Percentiles rank a stretch among this genome's conserved stretches.
Conservation (phyloP, 2,888 invertebrate species). For the Penaeus monodon region DNA sequence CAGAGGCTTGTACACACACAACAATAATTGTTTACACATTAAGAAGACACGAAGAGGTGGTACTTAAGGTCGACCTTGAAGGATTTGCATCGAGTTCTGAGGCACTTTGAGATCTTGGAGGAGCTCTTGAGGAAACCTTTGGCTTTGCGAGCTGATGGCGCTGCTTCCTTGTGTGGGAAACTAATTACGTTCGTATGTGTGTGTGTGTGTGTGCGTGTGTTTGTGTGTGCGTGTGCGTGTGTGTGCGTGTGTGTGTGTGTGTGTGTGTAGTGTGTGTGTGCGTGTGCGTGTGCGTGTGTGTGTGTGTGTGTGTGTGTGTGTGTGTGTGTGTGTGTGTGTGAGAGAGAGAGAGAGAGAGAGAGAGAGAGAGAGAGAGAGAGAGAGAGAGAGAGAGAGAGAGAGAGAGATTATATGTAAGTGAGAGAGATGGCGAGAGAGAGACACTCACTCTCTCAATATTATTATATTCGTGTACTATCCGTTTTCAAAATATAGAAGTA, state of each 20-base stretch:
- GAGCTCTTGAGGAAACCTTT: too few species aligned
- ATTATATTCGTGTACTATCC: too few species aligned
- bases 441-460: not conserved
- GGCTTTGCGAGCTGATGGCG: too few species aligned
- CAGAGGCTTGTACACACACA: too few species aligned
- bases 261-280: too few species aligned
- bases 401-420: not conserved
- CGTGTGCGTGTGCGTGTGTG: too few species aligned
- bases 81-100: too few species aligned
- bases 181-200: not conserved
- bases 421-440: not conserved
- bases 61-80: too few species aligned
- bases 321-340: not conserved
- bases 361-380: conserved; percentile 13
- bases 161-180: not conserved
- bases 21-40: too few species aligned
- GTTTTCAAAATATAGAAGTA: too few species aligned
- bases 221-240: not conserved
- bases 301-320: not conserved
- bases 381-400: not conserved
- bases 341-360: conserved; percentile 5
- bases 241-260: not conserved
- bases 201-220: not conserved
- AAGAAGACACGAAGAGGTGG: too few species aligned
- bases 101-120: too few species aligned